These are phyloP conservation scores for Oscheius sp. DNA, from an alignment of 2,888 invertebrate genomes.

Conservation along the genomic window DNA sequence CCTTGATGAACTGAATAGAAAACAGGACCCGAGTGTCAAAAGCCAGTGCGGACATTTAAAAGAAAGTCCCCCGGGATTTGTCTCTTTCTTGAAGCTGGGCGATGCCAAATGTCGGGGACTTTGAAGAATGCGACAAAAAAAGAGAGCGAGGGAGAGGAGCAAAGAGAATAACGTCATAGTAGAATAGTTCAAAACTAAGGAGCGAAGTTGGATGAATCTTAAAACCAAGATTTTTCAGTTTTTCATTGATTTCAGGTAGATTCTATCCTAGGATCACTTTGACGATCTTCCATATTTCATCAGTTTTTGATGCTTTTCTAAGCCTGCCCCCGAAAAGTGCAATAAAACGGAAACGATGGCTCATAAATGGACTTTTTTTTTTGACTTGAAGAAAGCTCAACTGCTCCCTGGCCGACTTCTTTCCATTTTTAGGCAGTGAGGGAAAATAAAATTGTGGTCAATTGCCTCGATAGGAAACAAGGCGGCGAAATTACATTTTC, in stretches of 20 bases:
- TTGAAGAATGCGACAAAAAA: not conserved
- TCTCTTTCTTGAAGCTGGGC: too few species aligned
- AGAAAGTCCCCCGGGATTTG: conserved; percentile 16
- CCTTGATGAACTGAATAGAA: too few species aligned
- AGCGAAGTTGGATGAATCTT: not conserved
- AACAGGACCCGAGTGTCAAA: not conserved
- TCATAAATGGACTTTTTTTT: not conserved
- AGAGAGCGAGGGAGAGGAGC: not conserved
- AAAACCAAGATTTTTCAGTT: not conserved
- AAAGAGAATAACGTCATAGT: not conserved
- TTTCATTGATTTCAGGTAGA: too few species aligned
- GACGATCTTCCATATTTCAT: conserved; percentile 13
- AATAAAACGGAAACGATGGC: conserved; percentile 16
- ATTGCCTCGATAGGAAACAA: not conserved
- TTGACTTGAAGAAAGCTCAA: not conserved
- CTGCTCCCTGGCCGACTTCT: not conserved
- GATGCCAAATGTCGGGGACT: not conserved
- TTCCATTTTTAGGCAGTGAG: not conserved
- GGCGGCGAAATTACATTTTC: not conserved
- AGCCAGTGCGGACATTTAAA: conserved; percentile 30
- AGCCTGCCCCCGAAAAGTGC: conserved; percentile 23
- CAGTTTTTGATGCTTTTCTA: conserved; percentile 3
- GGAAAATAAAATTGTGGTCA: not conserved
- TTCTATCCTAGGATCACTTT: too few species aligned
- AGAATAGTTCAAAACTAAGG: too few species aligned